phyloP scores from a whole-genome alignment of 2,797 vertebrate species.

The Otolemur crassicaudatus region DNA sequence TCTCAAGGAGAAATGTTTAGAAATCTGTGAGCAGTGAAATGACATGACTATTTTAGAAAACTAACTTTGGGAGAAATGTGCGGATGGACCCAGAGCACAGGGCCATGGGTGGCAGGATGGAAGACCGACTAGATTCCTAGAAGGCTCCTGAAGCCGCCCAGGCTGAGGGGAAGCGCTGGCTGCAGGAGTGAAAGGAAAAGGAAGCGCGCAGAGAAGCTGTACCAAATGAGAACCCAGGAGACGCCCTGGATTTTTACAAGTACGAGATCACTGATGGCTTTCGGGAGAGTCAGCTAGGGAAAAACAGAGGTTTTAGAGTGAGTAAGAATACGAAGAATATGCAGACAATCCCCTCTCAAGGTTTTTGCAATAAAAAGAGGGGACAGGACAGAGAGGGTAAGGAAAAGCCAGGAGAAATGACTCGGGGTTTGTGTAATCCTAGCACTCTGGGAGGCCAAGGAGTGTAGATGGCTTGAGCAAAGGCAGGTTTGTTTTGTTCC shows the following conservation, averaged over 20 bases:
- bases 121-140: not conserved
- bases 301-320: not conserved
- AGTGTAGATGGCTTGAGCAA: too few relatives aligned
- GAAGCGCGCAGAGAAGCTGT: not conserved
- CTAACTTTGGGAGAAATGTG: slow-evolving; percentile 10
- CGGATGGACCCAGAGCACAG: not conserved
- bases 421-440: not conserved
- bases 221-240: not conserved
- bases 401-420: not conserved
- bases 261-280: not conserved
- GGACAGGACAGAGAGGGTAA: not conserved
- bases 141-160: not conserved
- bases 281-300: not conserved
- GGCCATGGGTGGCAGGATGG: not conserved
- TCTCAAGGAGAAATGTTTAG: not conserved
- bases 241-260: not conserved
- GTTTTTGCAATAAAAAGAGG: slow-evolving; percentile 21
- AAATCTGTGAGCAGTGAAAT: not conserved
- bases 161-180: not conserved
- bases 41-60: slow-evolving; percentile 35
- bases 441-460: too few relatives aligned
- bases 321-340: not conserved
- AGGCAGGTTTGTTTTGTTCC: not conserved
- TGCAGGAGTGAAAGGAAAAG: not conserved
- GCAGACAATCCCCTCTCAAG: not conserved